Evolutionary conservation across 2,113 vertebrate genomes (phyloP).

Genomic region (Malurus melanocephalus): DNA sequence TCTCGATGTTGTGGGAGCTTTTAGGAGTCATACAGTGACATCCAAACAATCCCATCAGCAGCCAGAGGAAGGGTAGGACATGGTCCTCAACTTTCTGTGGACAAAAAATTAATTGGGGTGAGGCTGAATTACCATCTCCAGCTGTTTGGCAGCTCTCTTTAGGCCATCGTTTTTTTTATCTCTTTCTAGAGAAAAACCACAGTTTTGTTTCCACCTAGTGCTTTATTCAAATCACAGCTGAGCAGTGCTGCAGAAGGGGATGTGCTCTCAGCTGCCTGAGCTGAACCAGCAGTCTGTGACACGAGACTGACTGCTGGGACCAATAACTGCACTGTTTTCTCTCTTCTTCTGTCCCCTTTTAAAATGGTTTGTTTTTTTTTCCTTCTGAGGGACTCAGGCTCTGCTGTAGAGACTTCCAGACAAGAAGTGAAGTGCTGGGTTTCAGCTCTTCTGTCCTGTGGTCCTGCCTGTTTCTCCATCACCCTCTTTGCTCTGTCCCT

Average conservation of each 20-base stretch:
- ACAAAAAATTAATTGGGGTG: background rate
- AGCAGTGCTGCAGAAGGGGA: background rate
- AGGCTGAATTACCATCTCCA: background rate
- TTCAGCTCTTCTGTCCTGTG: background rate
- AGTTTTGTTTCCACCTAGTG: background rate
- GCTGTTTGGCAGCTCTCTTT: background rate
- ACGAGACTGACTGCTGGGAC: rapidly evolving
- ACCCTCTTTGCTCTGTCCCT: background rate
- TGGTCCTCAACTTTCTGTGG: background rate
- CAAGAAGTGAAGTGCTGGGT: background rate
- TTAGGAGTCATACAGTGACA: background rate
- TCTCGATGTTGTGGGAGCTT: background rate
- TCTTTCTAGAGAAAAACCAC: constrained; percentile 27
- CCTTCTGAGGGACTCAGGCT: background rate
- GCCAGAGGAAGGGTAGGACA: background rate
- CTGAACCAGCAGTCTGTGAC: background rate
- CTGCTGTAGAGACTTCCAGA: background rate
- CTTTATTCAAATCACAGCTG: constrained; percentile 19
- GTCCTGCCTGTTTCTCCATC: background rate
- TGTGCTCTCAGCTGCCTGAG: background rate
- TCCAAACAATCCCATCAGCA: background rate
- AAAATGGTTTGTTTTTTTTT: background rate
- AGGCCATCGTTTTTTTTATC: background rate
- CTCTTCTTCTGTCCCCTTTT: background rate
- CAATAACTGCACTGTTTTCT: background rate